phyloP scores from a whole-genome alignment of 2,888 invertebrate species.

The Zygothrica quintamaculata region DNA sequence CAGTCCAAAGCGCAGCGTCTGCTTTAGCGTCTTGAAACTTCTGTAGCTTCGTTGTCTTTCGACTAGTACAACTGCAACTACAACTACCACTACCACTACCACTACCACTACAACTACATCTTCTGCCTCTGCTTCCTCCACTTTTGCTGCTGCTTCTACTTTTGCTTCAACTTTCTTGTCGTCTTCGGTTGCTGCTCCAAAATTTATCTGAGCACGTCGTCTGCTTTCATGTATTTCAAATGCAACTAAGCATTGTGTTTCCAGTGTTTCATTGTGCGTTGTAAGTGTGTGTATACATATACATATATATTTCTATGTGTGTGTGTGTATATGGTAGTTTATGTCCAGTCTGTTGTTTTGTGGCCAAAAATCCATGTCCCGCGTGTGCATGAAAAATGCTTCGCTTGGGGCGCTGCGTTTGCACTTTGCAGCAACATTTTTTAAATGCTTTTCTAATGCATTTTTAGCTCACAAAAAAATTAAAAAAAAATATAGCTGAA shows the following conservation, averaged over 20 bases:
- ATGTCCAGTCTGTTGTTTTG: conserved; percentile 71
- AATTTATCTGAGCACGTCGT: conserved; percentile 69
- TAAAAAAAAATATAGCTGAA: conserved; percentile 25
- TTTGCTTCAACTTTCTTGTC: neutral
- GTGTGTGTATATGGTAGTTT: conserved; percentile 41
- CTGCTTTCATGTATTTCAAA: conserved; percentile 52
- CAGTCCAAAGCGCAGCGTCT: conserved; percentile 33
- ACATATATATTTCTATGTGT: conserved; percentile 8
- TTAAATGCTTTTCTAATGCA: conserved; percentile 59
- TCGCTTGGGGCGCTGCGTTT: conserved; percentile 61
- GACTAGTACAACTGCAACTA: neutral
- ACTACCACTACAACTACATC: neutral
- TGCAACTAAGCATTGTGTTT: conserved; percentile 55
- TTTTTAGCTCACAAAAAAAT: too few species aligned
- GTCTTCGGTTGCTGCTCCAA: conserved; percentile 38
- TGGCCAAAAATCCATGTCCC: conserved; percentile 57
- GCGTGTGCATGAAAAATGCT: conserved; percentile 61
- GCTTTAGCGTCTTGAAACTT: conserved; percentile 55
- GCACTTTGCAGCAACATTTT: conserved; percentile 63
- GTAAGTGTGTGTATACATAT: conserved; percentile 7
- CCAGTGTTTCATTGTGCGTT: conserved; percentile 32
- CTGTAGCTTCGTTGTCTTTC: conserved; percentile 57
- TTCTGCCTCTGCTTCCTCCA: neutral
- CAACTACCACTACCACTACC: neutral
- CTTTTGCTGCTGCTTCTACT: neutral